Conservation (phyloP, 2,888 invertebrate genomes). For the Steromphala cineraria region DNA sequence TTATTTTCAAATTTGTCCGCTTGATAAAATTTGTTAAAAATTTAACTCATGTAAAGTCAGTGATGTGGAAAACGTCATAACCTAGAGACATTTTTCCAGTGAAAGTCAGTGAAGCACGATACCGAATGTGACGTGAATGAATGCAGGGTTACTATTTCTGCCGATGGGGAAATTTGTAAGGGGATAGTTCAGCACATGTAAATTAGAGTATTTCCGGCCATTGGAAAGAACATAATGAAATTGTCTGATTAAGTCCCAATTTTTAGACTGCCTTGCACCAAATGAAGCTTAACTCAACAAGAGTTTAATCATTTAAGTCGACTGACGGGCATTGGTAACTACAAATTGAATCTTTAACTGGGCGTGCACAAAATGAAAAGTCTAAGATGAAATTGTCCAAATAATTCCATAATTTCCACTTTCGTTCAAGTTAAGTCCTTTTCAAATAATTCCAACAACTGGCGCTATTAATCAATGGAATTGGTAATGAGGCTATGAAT, state of each 20-base stretch:
- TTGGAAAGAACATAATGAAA: not conserved
- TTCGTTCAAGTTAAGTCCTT: not conserved
- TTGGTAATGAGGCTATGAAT: not conserved
- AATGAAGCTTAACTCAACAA: not conserved
- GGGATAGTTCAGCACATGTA: not conserved
- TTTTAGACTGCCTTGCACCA: not conserved
- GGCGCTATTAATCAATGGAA: not conserved
- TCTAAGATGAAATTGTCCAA: not conserved
- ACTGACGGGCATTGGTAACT: not conserved
- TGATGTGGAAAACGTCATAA: no score
- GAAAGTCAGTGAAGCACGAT: no score
- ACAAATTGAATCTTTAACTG: not conserved
- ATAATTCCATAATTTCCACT: not conserved
- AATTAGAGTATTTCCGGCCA: not conserved
- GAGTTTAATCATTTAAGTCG: not conserved
- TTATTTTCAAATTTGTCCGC: no score
- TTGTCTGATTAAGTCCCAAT: not conserved
- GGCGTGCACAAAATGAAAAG: not conserved
- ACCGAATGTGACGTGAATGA: no score
- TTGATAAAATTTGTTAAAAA: no score
- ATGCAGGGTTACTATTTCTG: no score
- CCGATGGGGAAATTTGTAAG: no score
- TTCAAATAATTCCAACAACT: not conserved
- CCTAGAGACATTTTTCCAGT: no score
- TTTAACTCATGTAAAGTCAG: no score